Evolutionary conservation across 1,140 invertebrate species (phyloP).

Genomic region (Drosophila triauraria): DNA sequence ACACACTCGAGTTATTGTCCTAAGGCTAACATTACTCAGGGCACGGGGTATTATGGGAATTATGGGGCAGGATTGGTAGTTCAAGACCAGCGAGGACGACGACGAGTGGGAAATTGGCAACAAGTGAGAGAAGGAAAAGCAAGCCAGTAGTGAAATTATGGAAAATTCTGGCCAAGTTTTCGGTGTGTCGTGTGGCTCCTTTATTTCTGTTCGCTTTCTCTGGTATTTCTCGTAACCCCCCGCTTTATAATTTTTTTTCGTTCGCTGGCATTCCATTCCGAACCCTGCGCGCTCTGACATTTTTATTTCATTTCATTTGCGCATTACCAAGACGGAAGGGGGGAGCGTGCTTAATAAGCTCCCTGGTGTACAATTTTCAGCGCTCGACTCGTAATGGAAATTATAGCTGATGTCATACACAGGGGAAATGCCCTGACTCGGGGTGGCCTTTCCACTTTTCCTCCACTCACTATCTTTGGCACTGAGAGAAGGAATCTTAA

Average conservation of each 20-base stretch:
- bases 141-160: conserved; percentile 18
- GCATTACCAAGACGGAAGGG: conserved; percentile 44
- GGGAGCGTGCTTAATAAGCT: conserved; percentile 73
- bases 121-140: conserved; percentile 16
- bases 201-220: conserved; percentile 9
- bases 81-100: background rate
- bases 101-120: conserved; percentile 20
- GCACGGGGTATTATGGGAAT: conserved; percentile 32
- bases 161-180: conserved; percentile 34
- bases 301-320: conserved; percentile 82
- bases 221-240: background rate
- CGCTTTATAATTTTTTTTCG: conserved; percentile 12
- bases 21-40: conserved; percentile 33
- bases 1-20: conserved; percentile 45
- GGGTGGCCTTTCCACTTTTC: conserved; percentile 29
- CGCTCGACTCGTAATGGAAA: conserved; percentile 81
- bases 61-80: conserved; percentile 36
- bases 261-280: conserved; percentile 14
- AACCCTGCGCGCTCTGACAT: conserved; percentile 29
- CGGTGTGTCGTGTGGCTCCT: conserved; percentile 18
- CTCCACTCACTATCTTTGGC: background rate
- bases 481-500: background rate
- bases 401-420: conserved; percentile 83
- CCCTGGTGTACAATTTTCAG: conserved; percentile 82
- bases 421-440: conserved; percentile 54